Evolutionary conservation across 2,113 vertebrate genomes (phyloP).

Genomic region (Abramis brama): DNA sequence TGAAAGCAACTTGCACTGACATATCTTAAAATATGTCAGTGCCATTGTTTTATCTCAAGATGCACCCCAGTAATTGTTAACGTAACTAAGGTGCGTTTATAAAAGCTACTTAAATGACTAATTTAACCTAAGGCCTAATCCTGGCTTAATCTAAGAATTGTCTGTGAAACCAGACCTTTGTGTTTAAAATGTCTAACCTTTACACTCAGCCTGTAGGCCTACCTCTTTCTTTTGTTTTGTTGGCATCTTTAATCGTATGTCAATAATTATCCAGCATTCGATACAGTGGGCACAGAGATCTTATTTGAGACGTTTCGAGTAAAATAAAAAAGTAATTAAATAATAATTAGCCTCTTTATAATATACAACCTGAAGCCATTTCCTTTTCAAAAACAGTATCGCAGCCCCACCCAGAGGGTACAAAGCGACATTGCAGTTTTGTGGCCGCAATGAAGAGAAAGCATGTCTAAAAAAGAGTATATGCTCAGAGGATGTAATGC

Average conservation of each 20-base stretch:
- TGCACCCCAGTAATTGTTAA: no score
- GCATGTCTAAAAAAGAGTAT: not conserved
- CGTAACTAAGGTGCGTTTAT: no score
- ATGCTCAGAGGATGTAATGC: not conserved
- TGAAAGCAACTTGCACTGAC: no score
- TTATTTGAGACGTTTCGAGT: not conserved
- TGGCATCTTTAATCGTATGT: not conserved
- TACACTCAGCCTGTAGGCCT: no score
- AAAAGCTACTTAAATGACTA: no score
- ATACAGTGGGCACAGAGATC: not conserved
- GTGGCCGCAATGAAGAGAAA: not conserved
- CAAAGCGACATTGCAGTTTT: not conserved
- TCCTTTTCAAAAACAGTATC: not conserved
- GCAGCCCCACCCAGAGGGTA: not conserved
- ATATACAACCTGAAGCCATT: not conserved
- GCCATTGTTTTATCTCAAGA: no score
- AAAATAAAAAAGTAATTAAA: not conserved
- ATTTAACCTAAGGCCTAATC: no score
- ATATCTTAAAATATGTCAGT: no score
- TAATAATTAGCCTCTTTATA: not conserved
- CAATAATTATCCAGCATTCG: not conserved
- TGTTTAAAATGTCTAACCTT: not conserved
- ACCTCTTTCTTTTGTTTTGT: no score
- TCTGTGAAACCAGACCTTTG: not conserved
- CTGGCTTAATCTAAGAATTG: no score